These are phyloP conservation scores for Brachyptera risi DNA, from an alignment of 2,888 invertebrate species.

Conservation along the genomic window DNA sequence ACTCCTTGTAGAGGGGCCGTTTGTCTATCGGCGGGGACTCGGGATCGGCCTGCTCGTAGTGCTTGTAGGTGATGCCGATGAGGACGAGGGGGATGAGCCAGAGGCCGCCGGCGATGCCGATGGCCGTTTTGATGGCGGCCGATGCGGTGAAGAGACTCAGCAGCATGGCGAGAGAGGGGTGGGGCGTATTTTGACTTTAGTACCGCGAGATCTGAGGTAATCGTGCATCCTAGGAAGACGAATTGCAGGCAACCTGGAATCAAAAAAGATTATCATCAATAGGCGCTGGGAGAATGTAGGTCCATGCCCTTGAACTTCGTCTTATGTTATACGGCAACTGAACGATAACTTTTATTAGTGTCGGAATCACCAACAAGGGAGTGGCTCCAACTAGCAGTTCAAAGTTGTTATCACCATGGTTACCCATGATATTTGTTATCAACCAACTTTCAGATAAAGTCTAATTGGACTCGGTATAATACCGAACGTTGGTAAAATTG, in stretches of 20 bases:
- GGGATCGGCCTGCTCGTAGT: constrained; percentile 76
- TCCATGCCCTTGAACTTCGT: too few relatives aligned
- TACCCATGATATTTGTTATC: too few relatives aligned
- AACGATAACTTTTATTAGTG: too few relatives aligned
- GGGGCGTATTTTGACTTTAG: background rate
- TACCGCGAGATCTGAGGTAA: background rate
- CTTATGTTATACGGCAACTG: too few relatives aligned
- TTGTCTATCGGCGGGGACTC: constrained; percentile 71
- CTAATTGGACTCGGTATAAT: too few relatives aligned
- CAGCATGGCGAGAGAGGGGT: constrained; percentile 25
- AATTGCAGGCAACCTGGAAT: background rate
- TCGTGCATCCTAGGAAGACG: background rate
- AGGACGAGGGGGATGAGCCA: constrained; percentile 81
- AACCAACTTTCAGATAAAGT: too few relatives aligned
- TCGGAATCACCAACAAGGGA: too few relatives aligned
- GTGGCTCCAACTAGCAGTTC: too few relatives aligned
- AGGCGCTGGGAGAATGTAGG: too few relatives aligned
- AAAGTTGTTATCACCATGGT: too few relatives aligned
- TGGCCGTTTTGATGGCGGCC: constrained; percentile 33
- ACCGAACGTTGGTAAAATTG: too few relatives aligned
- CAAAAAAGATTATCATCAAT: too few relatives aligned
- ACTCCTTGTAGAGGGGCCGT: constrained; percentile 63
- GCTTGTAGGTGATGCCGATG: constrained; percentile 75
- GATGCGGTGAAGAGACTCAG: constrained; percentile 32
- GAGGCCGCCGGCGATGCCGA: constrained; percentile 43